Percentiles rank a stretch among this genome's conserved stretches.
These are phyloP conservation scores for Sinonovacula constricta DNA, from an alignment of 1,140 invertebrate species.

Conservation along the genomic window DNA sequence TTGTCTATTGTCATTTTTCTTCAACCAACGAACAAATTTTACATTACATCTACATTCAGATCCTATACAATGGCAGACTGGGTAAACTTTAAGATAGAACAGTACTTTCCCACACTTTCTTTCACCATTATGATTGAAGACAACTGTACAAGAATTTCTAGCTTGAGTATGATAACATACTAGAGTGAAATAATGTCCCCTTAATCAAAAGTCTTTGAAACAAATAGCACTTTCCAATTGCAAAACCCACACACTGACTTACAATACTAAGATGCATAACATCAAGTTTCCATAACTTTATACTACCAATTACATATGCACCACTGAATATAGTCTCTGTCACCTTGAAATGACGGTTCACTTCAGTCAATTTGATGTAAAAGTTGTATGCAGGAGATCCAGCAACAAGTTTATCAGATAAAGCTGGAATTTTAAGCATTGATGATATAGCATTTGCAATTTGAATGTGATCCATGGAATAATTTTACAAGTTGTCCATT, in stretches of 20 bases:
- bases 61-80: neutral
- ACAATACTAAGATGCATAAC: neutral
- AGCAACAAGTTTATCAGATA: neutral
- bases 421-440: constrained; percentile 24
- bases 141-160: neutral
- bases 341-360: constrained; percentile 5
- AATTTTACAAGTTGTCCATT: constrained; percentile 28
- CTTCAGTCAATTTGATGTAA: neutral
- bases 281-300: neutral
- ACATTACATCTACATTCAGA: neutral
- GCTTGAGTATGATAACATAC: neutral
- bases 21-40: neutral
- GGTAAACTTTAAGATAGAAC: neutral
- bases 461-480: constrained; percentile 41
- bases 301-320: constrained; percentile 10
- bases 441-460: constrained; percentile 38
- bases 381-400: neutral
- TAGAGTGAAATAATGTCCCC: neutral
- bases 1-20: neutral
- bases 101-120: neutral
- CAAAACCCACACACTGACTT: neutral
- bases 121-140: neutral
- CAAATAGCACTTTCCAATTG: neutral
- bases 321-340: constrained; percentile 6
- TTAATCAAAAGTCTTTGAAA: neutral